These are phyloP conservation scores for Papilio glaucus DNA, from an alignment of 1,140 invertebrate species.

Conservation along the genomic window DNA sequence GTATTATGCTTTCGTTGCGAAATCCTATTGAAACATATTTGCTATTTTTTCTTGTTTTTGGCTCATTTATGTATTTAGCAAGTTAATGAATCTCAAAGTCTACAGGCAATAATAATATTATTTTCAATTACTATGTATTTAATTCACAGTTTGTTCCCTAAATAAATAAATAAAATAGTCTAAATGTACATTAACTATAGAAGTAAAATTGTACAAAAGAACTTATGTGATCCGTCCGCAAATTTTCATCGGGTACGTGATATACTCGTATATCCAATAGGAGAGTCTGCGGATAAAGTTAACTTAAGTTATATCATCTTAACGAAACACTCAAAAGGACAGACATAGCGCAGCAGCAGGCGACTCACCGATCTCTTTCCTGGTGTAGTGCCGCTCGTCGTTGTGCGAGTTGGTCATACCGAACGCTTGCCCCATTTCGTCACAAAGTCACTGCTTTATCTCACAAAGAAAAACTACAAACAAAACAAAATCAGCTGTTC, in stretches of 20 bases:
- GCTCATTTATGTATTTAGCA: too few relatives aligned
- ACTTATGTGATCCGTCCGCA: background rate
- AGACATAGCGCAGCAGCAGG: conserved; percentile 34
- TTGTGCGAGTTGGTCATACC: conserved; percentile 72
- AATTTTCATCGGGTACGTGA: background rate
- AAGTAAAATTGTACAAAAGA: too few relatives aligned
- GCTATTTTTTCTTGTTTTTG: too few relatives aligned
- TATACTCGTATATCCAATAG: background rate
- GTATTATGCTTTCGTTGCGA: too few relatives aligned
- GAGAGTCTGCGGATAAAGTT: background rate
- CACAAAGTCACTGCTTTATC: conserved; percentile 50
- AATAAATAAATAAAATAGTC: too few relatives aligned
- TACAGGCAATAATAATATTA: too few relatives aligned
- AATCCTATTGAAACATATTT: too few relatives aligned
- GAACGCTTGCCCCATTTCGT: conserved; percentile 72
- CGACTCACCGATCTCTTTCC: conserved; percentile 71
- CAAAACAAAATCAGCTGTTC: conserved; percentile 60
- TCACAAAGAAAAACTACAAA: conserved; percentile 48
- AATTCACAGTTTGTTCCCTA: too few relatives aligned
- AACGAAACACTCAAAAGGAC: background rate
- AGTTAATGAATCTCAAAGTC: too few relatives aligned
- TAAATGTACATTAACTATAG: too few relatives aligned
- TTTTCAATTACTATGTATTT: too few relatives aligned
- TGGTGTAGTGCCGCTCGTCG: conserved; percentile 65
- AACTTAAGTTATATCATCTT: conserved; percentile 1